Conservation (phyloP, 1,140 invertebrate species). For the Samia ricini region DNA sequence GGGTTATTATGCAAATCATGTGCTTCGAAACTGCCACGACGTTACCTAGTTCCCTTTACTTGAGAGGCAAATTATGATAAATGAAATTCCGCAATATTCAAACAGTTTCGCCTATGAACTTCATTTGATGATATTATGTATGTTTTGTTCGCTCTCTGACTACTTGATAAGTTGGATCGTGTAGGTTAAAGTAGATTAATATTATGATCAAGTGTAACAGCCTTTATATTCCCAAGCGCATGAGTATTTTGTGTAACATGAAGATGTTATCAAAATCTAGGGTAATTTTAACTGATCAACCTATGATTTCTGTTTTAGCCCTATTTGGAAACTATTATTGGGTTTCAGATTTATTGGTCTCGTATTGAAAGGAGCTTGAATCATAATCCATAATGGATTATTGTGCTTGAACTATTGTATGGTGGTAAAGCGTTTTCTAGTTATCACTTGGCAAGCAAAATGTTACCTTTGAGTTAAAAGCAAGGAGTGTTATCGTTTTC, state of each 20-base stretch:
- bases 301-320: too few species aligned
- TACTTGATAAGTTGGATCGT: background rate
- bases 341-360: too few species aligned
- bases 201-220: background rate
- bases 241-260: background rate
- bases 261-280: background rate
- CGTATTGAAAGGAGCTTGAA: too few species aligned
- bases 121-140: background rate
- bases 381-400: too few species aligned
- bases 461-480: too few species aligned
- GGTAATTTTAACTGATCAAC: too few species aligned
- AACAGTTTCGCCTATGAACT: conserved; percentile 13
- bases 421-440: too few species aligned
- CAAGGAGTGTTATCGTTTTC: too few species aligned
- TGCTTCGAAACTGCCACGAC: conserved; percentile 51
- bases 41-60: conserved; percentile 61
- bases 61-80: conserved; percentile 65
- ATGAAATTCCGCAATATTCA: conserved; percentile 50
- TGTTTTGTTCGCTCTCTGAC: background rate
- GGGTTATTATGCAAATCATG: conserved; percentile 67
- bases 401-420: too few species aligned
- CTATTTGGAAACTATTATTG: too few species aligned
- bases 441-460: too few species aligned
- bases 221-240: background rate
- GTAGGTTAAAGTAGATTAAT: background rate